Percentiles rank a stretch among this genome's conserved stretches.
Conservation (phyloP, 2,797 vertebrate species). For the Cyclopterus lumpus region DNA sequence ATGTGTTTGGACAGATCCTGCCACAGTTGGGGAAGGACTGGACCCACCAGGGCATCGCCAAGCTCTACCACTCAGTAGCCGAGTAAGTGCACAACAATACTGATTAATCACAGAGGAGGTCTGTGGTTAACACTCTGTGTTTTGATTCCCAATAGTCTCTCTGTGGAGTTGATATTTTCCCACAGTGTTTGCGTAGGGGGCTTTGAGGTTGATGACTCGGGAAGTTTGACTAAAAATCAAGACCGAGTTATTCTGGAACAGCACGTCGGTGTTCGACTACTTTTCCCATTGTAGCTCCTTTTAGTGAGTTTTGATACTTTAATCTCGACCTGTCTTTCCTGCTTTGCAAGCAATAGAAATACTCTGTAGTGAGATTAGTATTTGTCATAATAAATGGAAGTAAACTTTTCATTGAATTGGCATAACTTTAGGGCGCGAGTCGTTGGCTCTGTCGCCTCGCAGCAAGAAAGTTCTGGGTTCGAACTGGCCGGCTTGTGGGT, state of each 20-base stretch:
- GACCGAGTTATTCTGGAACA: slow-evolving; percentile 26
- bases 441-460: too few relatives aligned
- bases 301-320: neutral
- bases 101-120: slow-evolving; percentile 54
- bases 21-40: slow-evolving; percentile 99
- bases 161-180: slow-evolving; percentile 45
- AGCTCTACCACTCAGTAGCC: slow-evolving; percentile 97
- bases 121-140: slow-evolving; percentile 48
- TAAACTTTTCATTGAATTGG: slow-evolving; percentile 4
- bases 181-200: slow-evolving; percentile 48
- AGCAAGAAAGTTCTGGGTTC: neutral
- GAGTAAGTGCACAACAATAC: slow-evolving; percentile 87
- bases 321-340: slow-evolving; percentile 5
- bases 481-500: neutral
- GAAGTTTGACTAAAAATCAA: slow-evolving; percentile 38
- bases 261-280: neutral
- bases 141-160: slow-evolving; percentile 34
- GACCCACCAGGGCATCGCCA: slow-evolving; percentile 99
- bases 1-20: slow-evolving; percentile 97
- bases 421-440: neutral
- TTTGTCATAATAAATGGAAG: neutral
- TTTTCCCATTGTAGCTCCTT: slow-evolving; percentile 4
- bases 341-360: slow-evolving; percentile 30
- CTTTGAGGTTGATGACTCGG: slow-evolving; percentile 56
- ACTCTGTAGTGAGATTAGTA: neutral